These are phyloP conservation scores for Corydoras maculifer DNA, from an alignment of 2,113 vertebrate genomes.

Conservation along the genomic window DNA sequence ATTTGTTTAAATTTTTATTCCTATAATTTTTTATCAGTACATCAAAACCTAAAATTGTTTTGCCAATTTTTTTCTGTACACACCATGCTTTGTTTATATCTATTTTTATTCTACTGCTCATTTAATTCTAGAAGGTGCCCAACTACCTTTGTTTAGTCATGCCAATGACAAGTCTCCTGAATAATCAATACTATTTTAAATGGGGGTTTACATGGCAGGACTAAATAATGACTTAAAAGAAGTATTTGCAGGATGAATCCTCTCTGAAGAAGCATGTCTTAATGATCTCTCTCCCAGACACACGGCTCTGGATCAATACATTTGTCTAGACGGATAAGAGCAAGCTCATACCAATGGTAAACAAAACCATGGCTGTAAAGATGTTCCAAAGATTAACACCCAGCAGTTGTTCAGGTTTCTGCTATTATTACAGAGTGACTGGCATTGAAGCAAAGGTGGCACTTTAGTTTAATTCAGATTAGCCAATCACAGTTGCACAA, in stretches of 20 bases:
- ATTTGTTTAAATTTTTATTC: no score
- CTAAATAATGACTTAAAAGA: conserved; percentile 14
- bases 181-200: conserved; percentile 28
- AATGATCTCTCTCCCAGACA: conserved; percentile 41
- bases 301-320: conserved; percentile 33
- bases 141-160: conserved; percentile 17
- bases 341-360: conserved; percentile 25
- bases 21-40: no score
- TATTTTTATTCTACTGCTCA: conserved; percentile 5
- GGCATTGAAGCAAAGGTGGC: no score
- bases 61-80: no score
- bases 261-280: conserved; percentile 31
- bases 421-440: no score
- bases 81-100: no score
- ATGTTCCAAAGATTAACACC: conserved; percentile 13
- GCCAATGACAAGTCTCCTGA: conserved; percentile 19
- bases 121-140: conserved; percentile 15
- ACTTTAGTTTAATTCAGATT: no score
- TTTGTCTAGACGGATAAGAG: conserved; percentile 35
- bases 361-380: conserved; percentile 20
- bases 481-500: no score
- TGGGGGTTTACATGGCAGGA: conserved; percentile 28
- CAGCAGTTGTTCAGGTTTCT: no score
- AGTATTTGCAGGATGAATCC: conserved; percentile 27
- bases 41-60: no score